Evolutionary conservation across 2,888 invertebrate species (phyloP).

Genomic region (Nezara viridula): DNA sequence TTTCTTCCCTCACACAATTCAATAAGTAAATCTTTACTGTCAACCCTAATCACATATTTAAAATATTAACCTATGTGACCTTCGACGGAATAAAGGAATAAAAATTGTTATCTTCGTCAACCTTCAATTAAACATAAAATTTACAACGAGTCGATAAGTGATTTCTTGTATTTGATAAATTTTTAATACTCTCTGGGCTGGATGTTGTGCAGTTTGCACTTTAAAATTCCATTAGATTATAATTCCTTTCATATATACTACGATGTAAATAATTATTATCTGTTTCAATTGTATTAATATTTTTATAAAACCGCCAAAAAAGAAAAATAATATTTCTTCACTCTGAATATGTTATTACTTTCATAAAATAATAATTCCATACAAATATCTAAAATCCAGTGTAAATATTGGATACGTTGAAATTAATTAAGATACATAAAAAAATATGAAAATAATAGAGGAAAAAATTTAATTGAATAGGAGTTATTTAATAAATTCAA

Average conservation of each 20-base stretch:
- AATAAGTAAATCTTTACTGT: neutral
- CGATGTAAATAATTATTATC: neutral
- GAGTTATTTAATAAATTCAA: too few relatives aligned
- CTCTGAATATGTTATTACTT: neutral
- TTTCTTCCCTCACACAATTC: neutral
- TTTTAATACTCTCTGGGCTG: neutral
- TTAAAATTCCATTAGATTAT: neutral
- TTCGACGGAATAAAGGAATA: neutral
- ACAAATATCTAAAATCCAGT: neutral
- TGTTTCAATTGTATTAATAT: neutral
- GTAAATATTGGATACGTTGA: neutral
- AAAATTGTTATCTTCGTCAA: neutral
- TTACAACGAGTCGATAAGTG: conserved; percentile 39
- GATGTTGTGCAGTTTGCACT: neutral
- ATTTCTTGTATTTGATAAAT: neutral
- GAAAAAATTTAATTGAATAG: too few relatives aligned
- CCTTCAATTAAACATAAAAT: neutral
- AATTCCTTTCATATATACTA: neutral
- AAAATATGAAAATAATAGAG: neutral
- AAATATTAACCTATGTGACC: neutral
- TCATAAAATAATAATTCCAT: neutral
- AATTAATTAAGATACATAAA: neutral
- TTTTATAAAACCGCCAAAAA: neutral
- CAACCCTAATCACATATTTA: neutral
- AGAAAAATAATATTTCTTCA: neutral